Evolutionary conservation across 2,797 vertebrate genomes (phyloP), one percentile per base, ranked within the genome.

Genomic region (Sebastes matsubarae): DNA sequence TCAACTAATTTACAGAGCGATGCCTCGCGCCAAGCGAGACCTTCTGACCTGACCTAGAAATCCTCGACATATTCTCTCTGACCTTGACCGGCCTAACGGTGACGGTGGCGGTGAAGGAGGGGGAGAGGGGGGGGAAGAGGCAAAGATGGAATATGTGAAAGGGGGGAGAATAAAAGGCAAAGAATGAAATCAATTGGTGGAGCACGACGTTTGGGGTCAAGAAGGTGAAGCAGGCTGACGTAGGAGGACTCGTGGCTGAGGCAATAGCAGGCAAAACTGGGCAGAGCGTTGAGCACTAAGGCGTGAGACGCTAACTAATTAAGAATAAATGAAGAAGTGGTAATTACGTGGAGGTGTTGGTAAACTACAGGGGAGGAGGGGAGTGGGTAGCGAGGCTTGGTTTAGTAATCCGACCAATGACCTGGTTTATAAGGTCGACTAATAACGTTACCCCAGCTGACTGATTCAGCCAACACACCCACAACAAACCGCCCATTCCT

Each of bases 1-100:
- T 97, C 95, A 97, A 95, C 95, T 95, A 94, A 97, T 96, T 97
- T 95, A 94, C 94, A 93, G 80, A 64, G 76, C 93, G 94, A 94
- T 94, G 92, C 91, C 90, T 91, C 85, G 88, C 72, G 86, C 80
- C 85, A 79, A 83, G 50, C 81, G 75, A 52, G 87, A 91, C 83
- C 88, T 87, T 75, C 86, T 16, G 92, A 91, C 88, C 87, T 80
- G 87, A 91, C 87, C 90, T 68, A 82, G 60, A 90, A 88, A 92
- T 78, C 65, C 83, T 80, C 46, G 11, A 80, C 70, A 78, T 83
- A 77, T 72, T 86, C 61, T 54, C 63, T 72, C 70, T 72, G 81
- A 88, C 90, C 82, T 79, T 78, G 55, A 84, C 60, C 50, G 57
- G 55, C 58, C 27, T 29, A 30, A 72, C 63, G 18, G 70, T 36